Conservation (phyloP, 2,797 vertebrate species). For the Columba guinea region DNA sequence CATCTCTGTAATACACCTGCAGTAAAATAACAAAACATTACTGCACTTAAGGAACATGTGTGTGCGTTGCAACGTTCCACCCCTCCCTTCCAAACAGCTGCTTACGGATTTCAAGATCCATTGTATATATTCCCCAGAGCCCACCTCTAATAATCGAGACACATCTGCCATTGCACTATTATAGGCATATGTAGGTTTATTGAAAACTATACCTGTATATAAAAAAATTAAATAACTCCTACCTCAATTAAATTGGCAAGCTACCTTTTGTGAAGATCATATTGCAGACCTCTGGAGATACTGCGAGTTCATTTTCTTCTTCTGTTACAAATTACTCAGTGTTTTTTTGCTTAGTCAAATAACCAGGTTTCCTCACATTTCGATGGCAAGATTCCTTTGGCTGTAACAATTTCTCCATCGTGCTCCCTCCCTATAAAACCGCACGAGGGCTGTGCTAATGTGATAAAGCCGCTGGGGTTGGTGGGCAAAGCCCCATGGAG, state of each 20-base stretch:
- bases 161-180: constrained; percentile 82
- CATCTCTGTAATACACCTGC: constrained; percentile 73
- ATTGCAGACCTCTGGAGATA: constrained; percentile 68
- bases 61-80: constrained; percentile 56
- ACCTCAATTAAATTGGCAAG: constrained; percentile 76
- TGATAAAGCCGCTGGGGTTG: neutral
- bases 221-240: constrained; percentile 78
- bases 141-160: constrained; percentile 82
- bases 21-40: constrained; percentile 75
- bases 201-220: constrained; percentile 76
- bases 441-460: neutral
- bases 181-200: constrained; percentile 82
- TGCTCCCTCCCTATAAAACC: neutral
- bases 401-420: neutral
- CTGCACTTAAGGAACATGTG: constrained; percentile 75
- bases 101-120: constrained; percentile 75
- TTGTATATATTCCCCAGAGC: constrained; percentile 80
- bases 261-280: constrained; percentile 72
- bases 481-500: neutral
- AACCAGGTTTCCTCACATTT: constrained; percentile 47
- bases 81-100: constrained; percentile 74
- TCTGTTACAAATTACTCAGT: constrained; percentile 63
- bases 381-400: constrained; percentile 25
- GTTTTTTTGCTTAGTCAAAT: constrained; percentile 66
- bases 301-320: constrained; percentile 56